phyloP scores from a whole-genome alignment of 1,140 invertebrate species.

The Campoletis sonorensis region DNA sequence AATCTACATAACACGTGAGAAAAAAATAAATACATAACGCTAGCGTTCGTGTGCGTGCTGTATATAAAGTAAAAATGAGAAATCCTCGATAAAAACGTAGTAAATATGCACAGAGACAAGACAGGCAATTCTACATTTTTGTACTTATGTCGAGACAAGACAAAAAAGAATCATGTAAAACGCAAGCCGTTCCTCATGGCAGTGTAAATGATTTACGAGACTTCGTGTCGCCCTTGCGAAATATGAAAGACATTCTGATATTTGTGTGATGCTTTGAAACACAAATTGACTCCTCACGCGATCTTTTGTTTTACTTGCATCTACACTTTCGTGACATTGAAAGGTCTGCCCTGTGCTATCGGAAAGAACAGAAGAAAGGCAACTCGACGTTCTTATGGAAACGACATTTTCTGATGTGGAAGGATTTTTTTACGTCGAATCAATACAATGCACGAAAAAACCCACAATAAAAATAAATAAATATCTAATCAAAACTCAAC shows the following conservation, averaged over 20 bases:
- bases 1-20: background rate
- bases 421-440: background rate
- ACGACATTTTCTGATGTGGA: background rate
- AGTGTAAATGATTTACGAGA: constrained; percentile 30
- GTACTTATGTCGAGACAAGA: background rate
- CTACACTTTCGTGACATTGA: background rate
- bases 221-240: constrained; percentile 12
- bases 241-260: constrained; percentile 3
- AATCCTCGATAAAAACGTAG: background rate
- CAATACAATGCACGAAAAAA: background rate
- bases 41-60: constrained; percentile 24
- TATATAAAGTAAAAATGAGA: background rate
- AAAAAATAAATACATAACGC: constrained; percentile 3
- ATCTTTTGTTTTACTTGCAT: constrained; percentile 9
- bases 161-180: background rate
- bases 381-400: background rate
- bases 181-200: background rate
- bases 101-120: constrained; percentile 27
- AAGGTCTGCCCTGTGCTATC: background rate
- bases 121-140: constrained; percentile 7
- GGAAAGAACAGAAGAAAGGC: background rate
- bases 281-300: constrained; percentile 19
- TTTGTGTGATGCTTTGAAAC: constrained; percentile 6
- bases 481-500: background rate
- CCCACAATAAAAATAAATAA: background rate